A percentile compares a stretch with the other conserved stretches of the same genome.
phyloP scores from a whole-genome alignment of 35 echinoderm and acorn worm genomes.

The Apostichopus californicus region DNA sequence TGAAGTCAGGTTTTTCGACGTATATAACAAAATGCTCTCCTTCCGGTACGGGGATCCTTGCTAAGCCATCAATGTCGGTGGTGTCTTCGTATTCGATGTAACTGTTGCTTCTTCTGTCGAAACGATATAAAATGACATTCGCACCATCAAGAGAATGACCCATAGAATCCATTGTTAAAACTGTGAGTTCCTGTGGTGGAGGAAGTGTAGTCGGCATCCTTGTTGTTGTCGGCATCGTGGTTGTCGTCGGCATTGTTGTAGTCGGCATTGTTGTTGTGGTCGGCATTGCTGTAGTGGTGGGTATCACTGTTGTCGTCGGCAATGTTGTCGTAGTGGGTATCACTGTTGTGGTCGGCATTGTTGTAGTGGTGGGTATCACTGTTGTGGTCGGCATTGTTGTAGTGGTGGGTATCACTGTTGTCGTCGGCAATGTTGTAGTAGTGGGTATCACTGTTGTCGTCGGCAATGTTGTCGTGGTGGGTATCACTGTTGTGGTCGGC shows the following conservation, averaged over 20 bases:
- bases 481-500: constrained; percentile 14
- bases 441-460: constrained; percentile 34
- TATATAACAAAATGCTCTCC: constrained; percentile 64
- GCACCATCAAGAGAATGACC: constrained; percentile 30
- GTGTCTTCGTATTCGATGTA: not conserved
- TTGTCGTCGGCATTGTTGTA: constrained; percentile 59
- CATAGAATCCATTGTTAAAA: constrained; percentile 10
- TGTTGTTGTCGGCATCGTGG: constrained; percentile 47
- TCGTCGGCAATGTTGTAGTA: constrained; percentile 6
- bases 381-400: constrained; percentile 44
- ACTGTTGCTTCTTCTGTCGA: constrained; percentile 40
- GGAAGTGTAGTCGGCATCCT: constrained; percentile 54
- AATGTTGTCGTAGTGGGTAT: constrained; percentile 22
- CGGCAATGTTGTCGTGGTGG: constrained; percentile 19
- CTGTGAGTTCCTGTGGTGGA: constrained; percentile 51
- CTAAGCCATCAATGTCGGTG: constrained; percentile 49
- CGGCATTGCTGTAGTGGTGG: constrained; percentile 28
- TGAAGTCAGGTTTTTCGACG: constrained; percentile 54
- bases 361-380: constrained; percentile 16
- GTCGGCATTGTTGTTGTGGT: constrained; percentile 41
- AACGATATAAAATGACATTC: constrained; percentile 40
- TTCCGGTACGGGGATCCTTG: constrained; percentile 60
- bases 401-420: constrained; percentile 14
- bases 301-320: not conserved
- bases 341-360: constrained; percentile 45